Base-by-base conservation (phyloP, 2,797 vertebrate genomes). In the Pangasius djambal region DNA sequence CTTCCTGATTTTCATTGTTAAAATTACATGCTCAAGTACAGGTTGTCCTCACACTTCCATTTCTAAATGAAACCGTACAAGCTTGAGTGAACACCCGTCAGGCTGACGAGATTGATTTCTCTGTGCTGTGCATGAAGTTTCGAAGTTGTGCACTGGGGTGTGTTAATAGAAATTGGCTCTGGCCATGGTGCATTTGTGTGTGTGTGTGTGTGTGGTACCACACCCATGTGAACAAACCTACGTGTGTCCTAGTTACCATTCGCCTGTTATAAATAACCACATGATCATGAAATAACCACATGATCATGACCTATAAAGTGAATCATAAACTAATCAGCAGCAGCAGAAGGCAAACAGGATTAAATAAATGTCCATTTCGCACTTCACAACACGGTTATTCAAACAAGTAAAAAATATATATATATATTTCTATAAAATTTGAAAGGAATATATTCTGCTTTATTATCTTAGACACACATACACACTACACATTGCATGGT, bases 1-100 rank as follows among this genome's bases (percentile, higher is more conserved):
- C 75, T 93, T 93, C 91, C 92, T 94, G 90, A 94, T 92, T 94
- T 87, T 86, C 83, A 90, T 86, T 89, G 83, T 78, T 88, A 79
- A 83, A 88, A 89, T 79, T 81, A 55, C n/a, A 65, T 18, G 15
- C 59, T 78, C 65, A 40, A 67, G 85, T 84, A 55, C 50, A 81
- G 52, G 59, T 74, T 44, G 55, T 75, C 74, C 63, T 88, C 83
- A 59, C 88, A 89, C 91, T 92, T 92, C 91, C 92, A 86, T 89
- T 88, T 85, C 61, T 77, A 90, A 57, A 4, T 57, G 83, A 55
- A 1, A 79, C 6, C 15, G 1, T 70, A 86, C 82, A 70, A 13
- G 57, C 89, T 20, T 40, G 25, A 72, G 65, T 77, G 81, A 67
- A 89, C 86, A 86, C 28, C 55, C 40, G 48, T 57, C 83, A 57